These are phyloP conservation scores for Liopterus haemorrhoidalis DNA, from an alignment of 2,888 invertebrate genomes.

Conservation along the genomic window DNA sequence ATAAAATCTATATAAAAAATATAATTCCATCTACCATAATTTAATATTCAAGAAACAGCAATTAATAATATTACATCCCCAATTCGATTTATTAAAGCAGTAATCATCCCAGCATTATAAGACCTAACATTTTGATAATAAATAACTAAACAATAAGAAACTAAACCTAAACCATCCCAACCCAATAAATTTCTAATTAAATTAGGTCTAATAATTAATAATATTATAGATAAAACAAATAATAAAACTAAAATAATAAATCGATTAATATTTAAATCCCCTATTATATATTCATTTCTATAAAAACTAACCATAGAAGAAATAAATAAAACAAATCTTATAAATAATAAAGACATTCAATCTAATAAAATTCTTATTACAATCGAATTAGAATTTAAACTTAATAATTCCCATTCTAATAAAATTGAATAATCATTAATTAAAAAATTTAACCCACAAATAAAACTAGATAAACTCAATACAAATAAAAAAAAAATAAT, in stretches of 20 bases:
- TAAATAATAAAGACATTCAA: constrained; percentile 60
- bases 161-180: constrained; percentile 66
- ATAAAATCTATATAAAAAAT: too few species aligned
- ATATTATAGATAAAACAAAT: too few species aligned
- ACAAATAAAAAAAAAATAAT: constrained; percentile 50
- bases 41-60: constrained; percentile 60
- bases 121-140: constrained; percentile 65
- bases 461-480: constrained; percentile 44
- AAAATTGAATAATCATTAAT: constrained; percentile 50
- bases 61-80: constrained; percentile 65
- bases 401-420: constrained; percentile 54
- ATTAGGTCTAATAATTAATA: too few species aligned
- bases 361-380: constrained; percentile 56
- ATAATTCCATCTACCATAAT: too few species aligned
- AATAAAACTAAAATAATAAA: too few species aligned
- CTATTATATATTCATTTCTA: constrained; percentile 57
- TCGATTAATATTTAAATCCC: constrained; percentile 53
- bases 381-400: constrained; percentile 48
- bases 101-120: constrained; percentile 65
- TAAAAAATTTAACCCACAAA: constrained; percentile 42
- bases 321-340: constrained; percentile 60
- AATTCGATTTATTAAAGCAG: constrained; percentile 66
- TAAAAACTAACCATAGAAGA: constrained; percentile 60
- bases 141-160: constrained; percentile 68
- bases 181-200: constrained; percentile 65